Percentiles rank a stretch among this genome's conserved stretches.
These are phyloP conservation scores for Scaptomyza reducta DNA, from an alignment of 2,888 invertebrate genomes.

Conservation along the genomic window DNA sequence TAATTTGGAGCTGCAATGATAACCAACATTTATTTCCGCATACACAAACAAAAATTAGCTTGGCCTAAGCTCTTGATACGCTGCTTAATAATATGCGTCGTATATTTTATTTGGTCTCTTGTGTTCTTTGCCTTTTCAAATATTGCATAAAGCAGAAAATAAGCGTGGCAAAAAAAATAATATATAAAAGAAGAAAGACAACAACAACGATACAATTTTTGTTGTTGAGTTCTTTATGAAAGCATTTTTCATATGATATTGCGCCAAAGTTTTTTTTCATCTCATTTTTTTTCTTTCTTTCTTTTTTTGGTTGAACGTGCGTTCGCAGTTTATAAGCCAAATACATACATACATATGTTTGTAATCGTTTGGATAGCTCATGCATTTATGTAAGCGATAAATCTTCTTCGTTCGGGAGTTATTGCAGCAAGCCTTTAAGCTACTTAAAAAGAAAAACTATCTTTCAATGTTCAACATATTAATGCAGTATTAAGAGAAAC, in stretches of 20 bases:
- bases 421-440: conserved; percentile 62
- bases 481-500: conserved; percentile 13
- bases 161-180: conserved; percentile 1
- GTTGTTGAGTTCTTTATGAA: conserved; percentile 35
- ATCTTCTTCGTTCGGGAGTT: conserved; percentile 33
- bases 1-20: conserved; percentile 10
- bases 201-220: conserved; percentile 30
- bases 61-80: not conserved
- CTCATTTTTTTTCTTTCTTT: not conserved
- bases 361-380: not conserved
- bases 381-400: conserved; percentile 20
- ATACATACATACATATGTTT: conserved; percentile 17
- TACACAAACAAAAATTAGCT: not conserved
- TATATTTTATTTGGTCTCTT: conserved; percentile 2
- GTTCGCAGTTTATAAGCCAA: conserved; percentile 35
- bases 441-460: conserved; percentile 54
- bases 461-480: conserved; percentile 1
- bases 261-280: conserved; percentile 21
- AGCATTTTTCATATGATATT: conserved; percentile 53
- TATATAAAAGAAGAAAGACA: not conserved
- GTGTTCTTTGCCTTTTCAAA: not conserved
- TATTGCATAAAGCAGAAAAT: conserved; percentile 15
- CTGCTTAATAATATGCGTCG: not conserved
- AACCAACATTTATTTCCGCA: not conserved
- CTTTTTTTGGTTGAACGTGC: conserved; percentile 21